Conservation (phyloP, 2,888 invertebrate genomes). For the Nemapogon koenigi region DNA sequence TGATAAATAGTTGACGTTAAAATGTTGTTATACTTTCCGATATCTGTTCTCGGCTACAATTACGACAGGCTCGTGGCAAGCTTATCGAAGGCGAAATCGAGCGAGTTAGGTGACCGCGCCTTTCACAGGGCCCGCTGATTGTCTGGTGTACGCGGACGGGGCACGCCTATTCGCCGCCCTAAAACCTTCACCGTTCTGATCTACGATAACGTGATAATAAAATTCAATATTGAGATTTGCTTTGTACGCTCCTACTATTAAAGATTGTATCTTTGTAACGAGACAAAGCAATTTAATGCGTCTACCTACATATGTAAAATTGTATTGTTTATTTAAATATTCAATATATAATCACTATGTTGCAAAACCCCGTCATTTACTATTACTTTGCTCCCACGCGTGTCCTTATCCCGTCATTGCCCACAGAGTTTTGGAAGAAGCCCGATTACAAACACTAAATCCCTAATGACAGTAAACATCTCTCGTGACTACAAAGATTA, state of each 20-base stretch:
- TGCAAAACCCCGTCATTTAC: too few species aligned
- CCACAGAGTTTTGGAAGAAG: slow-evolving; percentile 6
- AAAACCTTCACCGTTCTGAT: slow-evolving; percentile 32
- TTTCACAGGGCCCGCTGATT: slow-evolving; percentile 36
- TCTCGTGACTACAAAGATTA: slow-evolving; percentile 33
- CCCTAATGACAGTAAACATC: slow-evolving; percentile 10
- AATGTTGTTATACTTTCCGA: too few species aligned
- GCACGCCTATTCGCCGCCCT: slow-evolving; percentile 34
- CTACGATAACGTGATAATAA: too few species aligned
- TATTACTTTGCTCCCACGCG: slow-evolving; percentile 4
- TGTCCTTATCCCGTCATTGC: slow-evolving; percentile 8
- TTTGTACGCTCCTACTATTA: too few species aligned
- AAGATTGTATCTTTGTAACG: too few species aligned
- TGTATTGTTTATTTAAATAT: neutral
- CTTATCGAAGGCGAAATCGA: slow-evolving; percentile 46
- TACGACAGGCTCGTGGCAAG: slow-evolving; percentile 24
- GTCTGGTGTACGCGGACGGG: slow-evolving; percentile 7
- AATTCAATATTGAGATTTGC: too few species aligned
- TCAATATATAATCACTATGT: too few species aligned
- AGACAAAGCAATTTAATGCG: neutral
- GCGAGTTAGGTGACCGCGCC: slow-evolving; percentile 38
- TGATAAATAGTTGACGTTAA: slow-evolving; percentile 3
- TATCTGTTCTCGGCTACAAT: slow-evolving; percentile 22
- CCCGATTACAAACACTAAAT: slow-evolving; percentile 5
- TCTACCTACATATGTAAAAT: neutral